Evolutionary conservation across 2,888 invertebrate species (phyloP), one percentile per base, ranked within the genome.

Genomic region (Spilarctia lutea): DNA sequence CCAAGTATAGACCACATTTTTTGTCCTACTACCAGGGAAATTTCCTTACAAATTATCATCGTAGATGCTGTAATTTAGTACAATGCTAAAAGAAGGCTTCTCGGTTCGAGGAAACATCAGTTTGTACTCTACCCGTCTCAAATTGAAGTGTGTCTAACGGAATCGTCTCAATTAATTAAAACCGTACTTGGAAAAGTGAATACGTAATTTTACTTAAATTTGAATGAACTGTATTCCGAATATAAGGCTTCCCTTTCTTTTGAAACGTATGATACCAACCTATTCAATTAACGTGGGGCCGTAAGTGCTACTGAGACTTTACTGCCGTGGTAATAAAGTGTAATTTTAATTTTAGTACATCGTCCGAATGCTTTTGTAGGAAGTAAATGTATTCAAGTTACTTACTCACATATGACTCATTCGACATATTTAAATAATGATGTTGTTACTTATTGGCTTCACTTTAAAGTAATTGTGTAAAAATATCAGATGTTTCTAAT

Each of bases 1-100:
- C 90, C 90, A 90, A 94, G 91, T 92, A 92, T 91, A 87, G 88
- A 88, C 90, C 91, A 91, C 90, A 89, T 91, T 93, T 94, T 93
- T 92, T 91, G 90, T 91, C 90, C 85, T 85, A 86, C 86, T 85
- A 86, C 86, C 88, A 90, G 87, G 87, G 85, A 87, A 88, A 89
- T 86, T 87, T 88, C 86, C 79, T 84, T 85, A 85, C 83, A 85
- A 85, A 82, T 85, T 85, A 84, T 85, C 79, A 78, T 74, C 75
- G 75, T 76, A 72, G 79, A 82, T 83, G 83, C 78, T 69, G 80
- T 83, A 82, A 85, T 85, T 83, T 76, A 79, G 78, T 79, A 85
- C 76, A 82, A 81, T 77, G 72, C 77, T 83, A 78, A 68, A 72
- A 77, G 78, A 81, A 77, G 81, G 75, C 75, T 81, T 76, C 71